Base-by-base conservation (phyloP, 2,888 invertebrate species). In the Antheraea assamensis region DNA sequence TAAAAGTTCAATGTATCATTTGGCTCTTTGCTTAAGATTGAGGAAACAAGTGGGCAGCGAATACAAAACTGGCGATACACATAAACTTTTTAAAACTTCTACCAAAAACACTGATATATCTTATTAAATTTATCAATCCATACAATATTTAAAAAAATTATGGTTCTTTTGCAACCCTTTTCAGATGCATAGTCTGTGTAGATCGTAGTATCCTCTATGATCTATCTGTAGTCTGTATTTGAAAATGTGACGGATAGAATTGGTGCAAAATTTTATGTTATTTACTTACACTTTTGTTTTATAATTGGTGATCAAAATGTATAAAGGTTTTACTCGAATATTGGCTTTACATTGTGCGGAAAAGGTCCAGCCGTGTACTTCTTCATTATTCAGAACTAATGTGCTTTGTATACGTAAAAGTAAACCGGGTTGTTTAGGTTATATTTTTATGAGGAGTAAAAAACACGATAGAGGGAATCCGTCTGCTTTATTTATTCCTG, bases 401-500 rank as follows among this genome's bases (percentile, higher is more conserved):
- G 85, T 92, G 74, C 78, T 94, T 75, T 89, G 90, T 78, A 82
- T 84, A 70, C 87, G 88, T 72, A 91, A 87, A 81, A 87, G 87
- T 76, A 90, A 88, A 85, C 80, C 88, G 74, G 87, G 86, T 73
- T 86, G 85, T 86, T 84, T 94, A 93, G 94, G 95, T 95, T 94
- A 95, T 94, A 89, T 94, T 92, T 91, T 92, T 75, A 85, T 91
- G 82, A 88, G 95, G 81, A 90, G 89, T 64, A 95, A 95, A 84
- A 95, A 95, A 87, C 89, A 93, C 77, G 94, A 94, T 81, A 90
- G 88, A 73, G 89, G 92, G 68, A 95, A 92, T 85, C 90, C 96
- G 77, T 96, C 97, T 0, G 94, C 96, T 1, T 87, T 97, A 52
- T 97, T 97, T 85, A 95, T 96, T 78, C 98, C 98, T 61, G 96